Percentiles rank a stretch among this genome's conserved stretches.
These are phyloP conservation scores for Ormyrus labotus DNA, from an alignment of 2,888 invertebrate species.

Conservation along the genomic window DNA sequence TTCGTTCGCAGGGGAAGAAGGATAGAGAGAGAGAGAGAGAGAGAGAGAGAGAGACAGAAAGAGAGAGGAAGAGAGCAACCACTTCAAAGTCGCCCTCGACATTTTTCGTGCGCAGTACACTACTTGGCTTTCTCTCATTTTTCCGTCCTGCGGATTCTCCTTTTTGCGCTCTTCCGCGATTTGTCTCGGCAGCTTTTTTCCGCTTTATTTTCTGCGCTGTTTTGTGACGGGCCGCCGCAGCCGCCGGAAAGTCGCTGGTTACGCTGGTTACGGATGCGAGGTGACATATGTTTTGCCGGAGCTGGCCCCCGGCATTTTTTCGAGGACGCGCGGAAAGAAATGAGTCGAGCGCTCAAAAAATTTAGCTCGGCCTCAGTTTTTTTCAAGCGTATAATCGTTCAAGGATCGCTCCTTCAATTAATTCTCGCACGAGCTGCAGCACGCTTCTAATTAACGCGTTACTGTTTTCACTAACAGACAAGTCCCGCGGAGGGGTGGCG, in stretches of 20 bases:
- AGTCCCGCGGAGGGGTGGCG: no score
- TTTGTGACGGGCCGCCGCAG: no score
- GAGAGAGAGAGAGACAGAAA: no score
- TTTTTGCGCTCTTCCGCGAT: constrained; percentile 24
- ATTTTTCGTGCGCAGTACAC: constrained; percentile 9
- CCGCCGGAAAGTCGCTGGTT: constrained; percentile 22
- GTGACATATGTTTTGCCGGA: constrained; percentile 29
- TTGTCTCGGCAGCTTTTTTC: constrained; percentile 46
- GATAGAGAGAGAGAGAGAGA: no score
- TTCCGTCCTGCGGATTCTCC: constrained; percentile 5
- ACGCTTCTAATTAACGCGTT: no score
- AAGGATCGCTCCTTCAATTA: no score
- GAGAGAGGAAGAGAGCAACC: not conserved
- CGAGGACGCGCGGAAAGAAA: constrained; percentile 19
- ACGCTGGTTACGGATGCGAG: constrained; percentile 7
- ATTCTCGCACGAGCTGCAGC: no score
- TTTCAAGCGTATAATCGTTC: no score
- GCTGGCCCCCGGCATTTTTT: constrained; percentile 8
- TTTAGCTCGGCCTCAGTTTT: not conserved
- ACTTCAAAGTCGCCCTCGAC: constrained; percentile 35
- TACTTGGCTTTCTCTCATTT: constrained; percentile 55
- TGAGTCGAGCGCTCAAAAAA: constrained; percentile 4
- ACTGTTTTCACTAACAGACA: no score
- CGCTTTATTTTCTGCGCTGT: not conserved
- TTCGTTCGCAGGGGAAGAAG: not conserved